Conservation (phyloP, 2,113 vertebrate genomes). For the Tapirus terrestris region DNA sequence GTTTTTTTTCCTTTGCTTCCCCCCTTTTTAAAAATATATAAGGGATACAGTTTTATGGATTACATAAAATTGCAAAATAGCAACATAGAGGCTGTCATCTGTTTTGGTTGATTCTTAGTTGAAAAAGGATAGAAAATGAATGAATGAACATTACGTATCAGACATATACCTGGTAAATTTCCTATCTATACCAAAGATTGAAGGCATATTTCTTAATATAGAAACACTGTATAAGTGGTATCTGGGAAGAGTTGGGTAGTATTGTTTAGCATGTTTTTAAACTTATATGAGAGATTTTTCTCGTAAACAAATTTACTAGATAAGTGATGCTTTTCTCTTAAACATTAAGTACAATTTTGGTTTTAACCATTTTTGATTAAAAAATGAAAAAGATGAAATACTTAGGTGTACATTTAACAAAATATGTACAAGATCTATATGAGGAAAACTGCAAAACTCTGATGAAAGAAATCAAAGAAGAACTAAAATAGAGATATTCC, state of each 20-base stretch:
- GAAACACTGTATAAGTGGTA: neutral
- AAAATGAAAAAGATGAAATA: constrained; percentile 7
- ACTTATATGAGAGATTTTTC: constrained; percentile 4
- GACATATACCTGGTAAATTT: neutral
- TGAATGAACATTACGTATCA: neutral
- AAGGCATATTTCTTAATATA: neutral
- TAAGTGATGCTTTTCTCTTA: neutral
- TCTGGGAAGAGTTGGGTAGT: neutral
- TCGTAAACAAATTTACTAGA: neutral
- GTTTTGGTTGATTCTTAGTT: constrained; percentile 36
- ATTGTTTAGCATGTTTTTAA: neutral
- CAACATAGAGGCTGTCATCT: neutral
- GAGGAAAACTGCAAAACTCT: neutral
- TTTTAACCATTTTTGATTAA: constrained; percentile 39
- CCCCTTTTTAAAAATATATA: constrained; percentile 22
- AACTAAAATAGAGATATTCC: neutral
- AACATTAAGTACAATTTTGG: neutral
- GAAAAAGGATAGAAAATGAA: neutral
- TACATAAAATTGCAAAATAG: neutral
- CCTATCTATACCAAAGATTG: neutral
- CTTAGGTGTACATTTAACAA: neutral
- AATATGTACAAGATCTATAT: neutral
- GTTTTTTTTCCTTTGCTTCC: neutral
- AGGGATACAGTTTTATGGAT: neutral
- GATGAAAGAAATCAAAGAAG: neutral